Evolutionary conservation across 1,140 invertebrate genomes (phyloP).

Genomic region (Sitobion miscanthi): DNA sequence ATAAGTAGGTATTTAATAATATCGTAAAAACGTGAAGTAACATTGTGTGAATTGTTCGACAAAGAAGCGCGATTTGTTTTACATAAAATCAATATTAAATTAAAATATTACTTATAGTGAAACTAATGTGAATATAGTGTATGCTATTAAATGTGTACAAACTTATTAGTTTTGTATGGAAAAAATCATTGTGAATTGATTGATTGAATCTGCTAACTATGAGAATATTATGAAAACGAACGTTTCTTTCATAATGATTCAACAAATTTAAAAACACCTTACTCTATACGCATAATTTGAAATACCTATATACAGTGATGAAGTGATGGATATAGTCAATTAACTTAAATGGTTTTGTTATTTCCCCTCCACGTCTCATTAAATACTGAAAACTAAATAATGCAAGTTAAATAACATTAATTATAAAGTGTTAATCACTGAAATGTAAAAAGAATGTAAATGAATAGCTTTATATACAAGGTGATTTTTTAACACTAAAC

Average conservation of each 20-base stretch:
- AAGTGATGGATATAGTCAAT: background rate
- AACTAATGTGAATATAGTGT: background rate
- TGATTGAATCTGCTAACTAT: background rate
- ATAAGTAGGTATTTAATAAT: background rate
- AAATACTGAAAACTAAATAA: background rate
- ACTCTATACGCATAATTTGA: background rate
- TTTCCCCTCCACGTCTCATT: background rate
- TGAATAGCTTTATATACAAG: background rate
- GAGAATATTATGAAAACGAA: background rate
- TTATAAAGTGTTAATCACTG: slow-evolving; percentile 11
- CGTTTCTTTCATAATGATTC: background rate
- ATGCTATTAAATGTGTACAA: background rate
- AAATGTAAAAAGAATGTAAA: background rate
- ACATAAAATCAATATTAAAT: background rate
- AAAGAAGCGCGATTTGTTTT: background rate
- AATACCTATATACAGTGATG: too few relatives aligned
- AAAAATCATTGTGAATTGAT: background rate
- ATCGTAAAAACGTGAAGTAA: background rate
- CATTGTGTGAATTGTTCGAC: background rate
- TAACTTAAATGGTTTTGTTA: background rate
- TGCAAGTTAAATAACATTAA: slow-evolving; percentile 11
- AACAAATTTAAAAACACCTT: background rate
- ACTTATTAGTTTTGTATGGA: background rate
- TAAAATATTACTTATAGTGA: background rate
- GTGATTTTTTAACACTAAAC: background rate